These are phyloP conservation scores for Aphidoletes aphidimyza DNA, from an alignment of 2,888 invertebrate genomes.

Conservation along the genomic window DNA sequence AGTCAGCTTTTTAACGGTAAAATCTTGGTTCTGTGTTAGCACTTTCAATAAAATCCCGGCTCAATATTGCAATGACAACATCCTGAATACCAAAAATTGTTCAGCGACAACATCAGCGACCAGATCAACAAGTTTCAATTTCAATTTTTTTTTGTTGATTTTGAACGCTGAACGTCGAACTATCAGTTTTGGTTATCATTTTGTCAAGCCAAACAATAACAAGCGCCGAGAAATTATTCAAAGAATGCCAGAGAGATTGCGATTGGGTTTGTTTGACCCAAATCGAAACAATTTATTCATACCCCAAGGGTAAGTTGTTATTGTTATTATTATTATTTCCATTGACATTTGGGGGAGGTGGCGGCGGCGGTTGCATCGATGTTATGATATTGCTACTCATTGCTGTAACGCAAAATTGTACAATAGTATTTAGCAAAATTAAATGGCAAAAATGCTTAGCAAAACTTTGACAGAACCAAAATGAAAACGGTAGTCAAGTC, in stretches of 20 bases:
- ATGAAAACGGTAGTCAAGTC: neutral
- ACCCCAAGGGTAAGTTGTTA: conserved; percentile 40
- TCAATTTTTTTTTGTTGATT: neutral
- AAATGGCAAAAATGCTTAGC: neutral
- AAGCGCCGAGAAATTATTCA: neutral
- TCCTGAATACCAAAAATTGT: neutral
- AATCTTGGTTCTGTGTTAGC: neutral
- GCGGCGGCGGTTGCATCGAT: conserved; percentile 49
- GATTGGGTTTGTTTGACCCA: too few relatives aligned
- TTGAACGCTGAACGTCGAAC: neutral
- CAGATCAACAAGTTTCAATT: neutral
- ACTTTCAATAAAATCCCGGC: neutral
- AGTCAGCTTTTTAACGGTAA: neutral
- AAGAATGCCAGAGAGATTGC: neutral
- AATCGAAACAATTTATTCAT: too few relatives aligned
- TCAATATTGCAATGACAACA: neutral
- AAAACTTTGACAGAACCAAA: conserved; percentile 17
- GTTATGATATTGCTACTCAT: conserved; percentile 51
- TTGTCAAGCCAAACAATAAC: neutral
- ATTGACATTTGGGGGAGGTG: conserved; percentile 28
- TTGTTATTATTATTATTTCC: conserved; percentile 50
- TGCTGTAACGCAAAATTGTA: conserved; percentile 26
- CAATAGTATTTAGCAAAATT: neutral
- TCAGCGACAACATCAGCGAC: conserved; percentile 5
- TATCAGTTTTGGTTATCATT: neutral